Evolutionary conservation across 2,797 vertebrate genomes (phyloP).

Genomic region (Parauchenoglanis ngamensis): DNA sequence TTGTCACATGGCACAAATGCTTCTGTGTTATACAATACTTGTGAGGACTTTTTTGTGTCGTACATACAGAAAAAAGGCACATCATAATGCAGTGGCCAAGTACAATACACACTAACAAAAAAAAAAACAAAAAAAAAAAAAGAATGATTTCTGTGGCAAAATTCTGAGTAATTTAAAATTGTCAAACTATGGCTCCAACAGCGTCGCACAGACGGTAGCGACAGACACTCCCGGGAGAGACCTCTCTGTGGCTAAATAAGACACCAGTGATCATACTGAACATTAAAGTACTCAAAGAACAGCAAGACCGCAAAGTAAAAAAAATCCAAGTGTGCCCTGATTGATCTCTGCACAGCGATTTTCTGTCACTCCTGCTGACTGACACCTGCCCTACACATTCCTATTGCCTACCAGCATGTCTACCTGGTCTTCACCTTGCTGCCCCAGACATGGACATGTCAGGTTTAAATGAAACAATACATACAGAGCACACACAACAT

Average conservation of each 20-base stretch:
- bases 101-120: not conserved
- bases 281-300: not conserved
- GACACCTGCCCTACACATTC: not conserved
- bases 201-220: not conserved
- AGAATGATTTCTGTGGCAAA: not conserved
- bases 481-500: not conserved
- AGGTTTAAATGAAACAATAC: not conserved
- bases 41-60: not conserved
- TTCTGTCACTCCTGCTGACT: not conserved
- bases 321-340: not conserved
- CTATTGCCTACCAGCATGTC: not conserved
- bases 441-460: not conserved
- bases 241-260: not conserved
- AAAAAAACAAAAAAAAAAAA: not conserved
- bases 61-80: not conserved
- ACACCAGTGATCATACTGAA: constrained; percentile 35
- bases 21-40: constrained; percentile 29
- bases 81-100: not conserved
- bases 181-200: not conserved
- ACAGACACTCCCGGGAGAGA: not conserved
- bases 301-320: not conserved
- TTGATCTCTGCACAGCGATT: not conserved
- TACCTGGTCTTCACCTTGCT: not conserved
- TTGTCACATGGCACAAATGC: constrained; percentile 23
- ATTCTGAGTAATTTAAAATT: not conserved